Evolutionary conservation across 2,888 invertebrate species (phyloP).

Genomic region (Campopleginae sp.): DNA sequence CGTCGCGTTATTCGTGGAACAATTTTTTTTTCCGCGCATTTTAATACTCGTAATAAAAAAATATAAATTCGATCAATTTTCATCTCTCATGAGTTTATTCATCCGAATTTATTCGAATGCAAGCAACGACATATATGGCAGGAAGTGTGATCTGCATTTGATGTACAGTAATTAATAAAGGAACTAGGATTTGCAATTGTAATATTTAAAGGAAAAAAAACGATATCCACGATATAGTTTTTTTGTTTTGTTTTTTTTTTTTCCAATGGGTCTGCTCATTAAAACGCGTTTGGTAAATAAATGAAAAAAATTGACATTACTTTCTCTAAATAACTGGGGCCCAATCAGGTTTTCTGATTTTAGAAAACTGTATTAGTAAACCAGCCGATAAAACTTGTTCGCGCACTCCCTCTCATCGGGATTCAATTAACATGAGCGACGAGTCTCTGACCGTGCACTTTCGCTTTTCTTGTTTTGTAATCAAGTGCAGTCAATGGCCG

Average conservation of each 20-base stretch:
- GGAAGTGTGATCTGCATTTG: not conserved
- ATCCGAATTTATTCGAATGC: not conserved
- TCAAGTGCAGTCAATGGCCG: slow-evolving; percentile 31
- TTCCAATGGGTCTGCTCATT: not conserved
- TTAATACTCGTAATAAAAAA: not conserved
- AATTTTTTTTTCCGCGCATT: not conserved
- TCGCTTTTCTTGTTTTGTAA: slow-evolving; percentile 23
- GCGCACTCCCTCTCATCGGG: not conserved
- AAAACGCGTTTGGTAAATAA: not conserved
- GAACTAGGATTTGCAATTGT: not conserved
- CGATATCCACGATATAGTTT: not conserved
- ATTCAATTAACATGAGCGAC: slow-evolving; percentile 10
- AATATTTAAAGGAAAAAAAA: not conserved
- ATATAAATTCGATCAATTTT: not conserved
- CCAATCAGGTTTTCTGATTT: not conserved
- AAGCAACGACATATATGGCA: not conserved
- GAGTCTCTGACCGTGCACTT: slow-evolving; percentile 18
- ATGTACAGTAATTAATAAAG: not conserved
- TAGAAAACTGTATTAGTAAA: not conserved
- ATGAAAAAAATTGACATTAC: not conserved
- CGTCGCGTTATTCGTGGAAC: not conserved
- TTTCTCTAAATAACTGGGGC: not conserved
- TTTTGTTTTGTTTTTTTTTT: not conserved
- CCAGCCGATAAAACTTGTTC: slow-evolving; percentile 4
- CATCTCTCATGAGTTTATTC: not conserved